Percentiles rank a stretch among this genome's conserved stretches.
phyloP scores from a whole-genome alignment of 2,888 invertebrate species.

The Limulus polyphemus region DNA sequence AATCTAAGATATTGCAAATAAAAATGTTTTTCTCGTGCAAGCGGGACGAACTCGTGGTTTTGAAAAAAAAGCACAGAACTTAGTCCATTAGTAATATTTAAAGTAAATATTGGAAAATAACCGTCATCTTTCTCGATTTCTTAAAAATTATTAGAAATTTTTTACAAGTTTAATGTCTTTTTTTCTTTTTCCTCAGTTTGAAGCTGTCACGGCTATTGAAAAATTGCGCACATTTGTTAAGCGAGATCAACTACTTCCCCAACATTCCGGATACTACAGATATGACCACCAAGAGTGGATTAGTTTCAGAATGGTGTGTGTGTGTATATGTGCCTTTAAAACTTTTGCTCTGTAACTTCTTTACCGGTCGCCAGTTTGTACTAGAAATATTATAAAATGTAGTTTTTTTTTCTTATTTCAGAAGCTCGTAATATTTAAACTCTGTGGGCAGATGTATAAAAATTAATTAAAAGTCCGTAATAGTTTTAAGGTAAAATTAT shows the following conservation, averaged over 20 bases:
- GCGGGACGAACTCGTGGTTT: too few relatives aligned
- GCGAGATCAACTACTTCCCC: slow-evolving; percentile 42
- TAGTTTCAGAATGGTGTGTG: slow-evolving; percentile 60
- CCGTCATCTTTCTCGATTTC: too few relatives aligned
- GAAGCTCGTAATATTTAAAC: not conserved
- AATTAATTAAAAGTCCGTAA: too few relatives aligned
- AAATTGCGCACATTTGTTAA: slow-evolving; percentile 32
- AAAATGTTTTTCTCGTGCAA: too few relatives aligned
- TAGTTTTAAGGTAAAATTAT: too few relatives aligned
- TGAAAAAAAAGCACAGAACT: too few relatives aligned
- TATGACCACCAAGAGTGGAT: slow-evolving; percentile 63
- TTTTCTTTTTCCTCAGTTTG: slow-evolving; percentile 32
- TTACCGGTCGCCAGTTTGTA: not conserved
- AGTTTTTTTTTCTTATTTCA: slow-evolving; percentile 2
- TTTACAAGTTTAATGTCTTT: not conserved
- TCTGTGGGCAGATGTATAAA: too few relatives aligned
- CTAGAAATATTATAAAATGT: not conserved
- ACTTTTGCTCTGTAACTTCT: not conserved
- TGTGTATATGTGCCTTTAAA: slow-evolving; percentile 15
- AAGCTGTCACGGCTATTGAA: slow-evolving; percentile 31
- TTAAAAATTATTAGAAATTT: too few relatives aligned
- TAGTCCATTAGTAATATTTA: too few relatives aligned
- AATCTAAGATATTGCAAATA: too few relatives aligned
- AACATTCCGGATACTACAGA: slow-evolving; percentile 48
- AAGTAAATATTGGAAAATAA: too few relatives aligned